A percentile compares a stretch with the other conserved stretches of the same genome.
Conservation (phyloP, 2,888 invertebrate species). For the Drosophila engyochracea region DNA sequence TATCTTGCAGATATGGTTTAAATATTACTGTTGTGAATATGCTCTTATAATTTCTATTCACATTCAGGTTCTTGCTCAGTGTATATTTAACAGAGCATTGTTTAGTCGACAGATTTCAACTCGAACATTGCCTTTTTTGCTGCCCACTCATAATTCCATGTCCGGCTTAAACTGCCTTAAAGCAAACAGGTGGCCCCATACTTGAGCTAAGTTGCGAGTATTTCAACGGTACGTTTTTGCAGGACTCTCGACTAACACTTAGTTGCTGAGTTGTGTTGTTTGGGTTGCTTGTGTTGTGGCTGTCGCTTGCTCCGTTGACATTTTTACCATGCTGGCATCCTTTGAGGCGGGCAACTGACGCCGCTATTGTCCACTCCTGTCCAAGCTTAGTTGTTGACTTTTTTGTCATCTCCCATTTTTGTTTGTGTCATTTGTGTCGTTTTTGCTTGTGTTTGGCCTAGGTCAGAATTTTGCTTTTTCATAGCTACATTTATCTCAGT, state of each 20-base stretch:
- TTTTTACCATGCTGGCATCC: slow-evolving; percentile 41
- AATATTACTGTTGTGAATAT: background rate
- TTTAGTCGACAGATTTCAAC: background rate
- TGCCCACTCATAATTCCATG: slow-evolving; percentile 68
- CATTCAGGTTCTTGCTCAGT: background rate
- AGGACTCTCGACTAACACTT: slow-evolving; percentile 33
- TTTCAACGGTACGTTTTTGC: slow-evolving; percentile 12
- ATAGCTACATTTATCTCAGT: slow-evolving; percentile 55
- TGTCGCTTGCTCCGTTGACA: slow-evolving; percentile 40
- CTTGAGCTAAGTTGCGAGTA: slow-evolving; percentile 17
- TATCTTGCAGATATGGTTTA: background rate
- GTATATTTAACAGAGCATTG: background rate
- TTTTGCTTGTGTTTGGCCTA: slow-evolving; percentile 25
- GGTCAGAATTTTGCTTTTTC: slow-evolving; percentile 65
- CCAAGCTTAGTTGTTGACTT: slow-evolving; percentile 19
- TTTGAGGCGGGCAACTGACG: slow-evolving; percentile 30
- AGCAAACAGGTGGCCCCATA: slow-evolving; percentile 48
- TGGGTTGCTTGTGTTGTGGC: slow-evolving; percentile 27
- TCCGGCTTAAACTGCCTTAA: slow-evolving; percentile 47
- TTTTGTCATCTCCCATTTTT: slow-evolving; percentile 15
- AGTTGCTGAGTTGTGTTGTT: slow-evolving; percentile 15
- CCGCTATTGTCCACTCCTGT: slow-evolving; percentile 35
- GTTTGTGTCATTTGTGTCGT: slow-evolving; percentile 44
- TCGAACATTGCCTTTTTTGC: slow-evolving; percentile 18
- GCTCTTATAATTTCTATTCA: background rate